Conservation (phyloP, 2,113 vertebrate genomes). For the Myrmophylax atrothorax region DNA sequence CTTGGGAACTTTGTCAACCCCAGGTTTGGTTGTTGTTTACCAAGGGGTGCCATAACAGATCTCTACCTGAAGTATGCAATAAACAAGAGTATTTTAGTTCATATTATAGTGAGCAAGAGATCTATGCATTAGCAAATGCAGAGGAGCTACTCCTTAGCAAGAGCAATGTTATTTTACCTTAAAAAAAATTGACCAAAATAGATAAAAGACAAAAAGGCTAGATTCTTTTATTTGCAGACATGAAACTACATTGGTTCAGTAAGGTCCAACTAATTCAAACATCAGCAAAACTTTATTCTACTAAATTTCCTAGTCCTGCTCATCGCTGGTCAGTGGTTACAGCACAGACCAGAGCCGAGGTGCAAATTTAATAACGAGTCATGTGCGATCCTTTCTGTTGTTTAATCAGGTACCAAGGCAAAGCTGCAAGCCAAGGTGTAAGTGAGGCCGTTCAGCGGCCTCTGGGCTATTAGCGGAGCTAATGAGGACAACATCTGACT, state of each 20-base stretch:
- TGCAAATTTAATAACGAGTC: rapidly evolving
- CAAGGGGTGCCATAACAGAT: not conserved
- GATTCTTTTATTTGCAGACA: not conserved
- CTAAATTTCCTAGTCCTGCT: not conserved
- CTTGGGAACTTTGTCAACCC: not conserved
- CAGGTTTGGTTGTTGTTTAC: not conserved
- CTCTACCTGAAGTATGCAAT: not conserved
- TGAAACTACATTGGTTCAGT: not conserved
- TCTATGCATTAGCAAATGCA: not conserved
- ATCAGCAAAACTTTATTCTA: not conserved
- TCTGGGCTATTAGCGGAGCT: not conserved
- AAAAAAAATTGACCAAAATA: not conserved
- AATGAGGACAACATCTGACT: rapidly evolving
- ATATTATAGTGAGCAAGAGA: not conserved
- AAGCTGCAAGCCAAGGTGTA: not conserved
- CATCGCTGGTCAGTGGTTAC: not conserved
- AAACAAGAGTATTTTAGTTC: not conserved
- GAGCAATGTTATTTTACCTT: not conserved
- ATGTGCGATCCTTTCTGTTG: not conserved
- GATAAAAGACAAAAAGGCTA: not conserved
- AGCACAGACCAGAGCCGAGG: rapidly evolving
- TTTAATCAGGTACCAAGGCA: rapidly evolving
- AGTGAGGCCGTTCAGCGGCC: rapidly evolving
- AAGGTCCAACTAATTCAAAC: not conserved
- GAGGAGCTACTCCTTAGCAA: not conserved